Percentiles rank a stretch among this genome's conserved stretches.
These are phyloP conservation scores for Philopedon plagiatum DNA, from an alignment of 2,888 invertebrate genomes.

Conservation along the genomic window DNA sequence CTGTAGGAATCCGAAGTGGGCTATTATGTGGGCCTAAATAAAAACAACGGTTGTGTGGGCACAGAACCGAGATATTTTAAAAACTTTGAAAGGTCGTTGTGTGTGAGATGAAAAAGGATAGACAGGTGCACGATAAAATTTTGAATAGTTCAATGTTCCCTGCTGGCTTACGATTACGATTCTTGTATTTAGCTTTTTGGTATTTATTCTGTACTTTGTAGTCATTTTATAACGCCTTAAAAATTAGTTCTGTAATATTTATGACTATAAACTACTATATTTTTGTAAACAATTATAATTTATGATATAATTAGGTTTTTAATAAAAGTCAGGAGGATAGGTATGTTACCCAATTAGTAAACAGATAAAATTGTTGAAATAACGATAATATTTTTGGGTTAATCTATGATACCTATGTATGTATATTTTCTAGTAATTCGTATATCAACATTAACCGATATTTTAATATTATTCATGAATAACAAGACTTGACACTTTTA, in stretches of 20 bases:
- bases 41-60: slow-evolving; percentile 22
- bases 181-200: background rate
- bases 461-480: too few species aligned
- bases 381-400: background rate
- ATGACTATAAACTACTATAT: background rate
- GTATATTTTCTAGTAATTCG: background rate
- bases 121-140: slow-evolving; percentile 19
- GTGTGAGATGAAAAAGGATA: slow-evolving; percentile 26
- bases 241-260: background rate
- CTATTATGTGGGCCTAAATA: slow-evolving; percentile 18
- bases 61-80: slow-evolving; percentile 23
- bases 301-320: background rate
- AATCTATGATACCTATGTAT: background rate
- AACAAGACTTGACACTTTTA: too few species aligned
- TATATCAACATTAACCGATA: too few species aligned
- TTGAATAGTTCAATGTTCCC: slow-evolving; percentile 23
- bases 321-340: background rate
- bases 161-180: background rate
- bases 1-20: slow-evolving; percentile 8
- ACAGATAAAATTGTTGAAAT: background rate
- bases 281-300: background rate
- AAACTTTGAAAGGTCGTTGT: slow-evolving; percentile 14
- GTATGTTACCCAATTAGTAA: background rate
- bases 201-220: background rate
- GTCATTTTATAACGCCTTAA: background rate